These are phyloP conservation scores for Clitarchus hookeri DNA, from an alignment of 2,888 invertebrate genomes.

Conservation along the genomic window DNA sequence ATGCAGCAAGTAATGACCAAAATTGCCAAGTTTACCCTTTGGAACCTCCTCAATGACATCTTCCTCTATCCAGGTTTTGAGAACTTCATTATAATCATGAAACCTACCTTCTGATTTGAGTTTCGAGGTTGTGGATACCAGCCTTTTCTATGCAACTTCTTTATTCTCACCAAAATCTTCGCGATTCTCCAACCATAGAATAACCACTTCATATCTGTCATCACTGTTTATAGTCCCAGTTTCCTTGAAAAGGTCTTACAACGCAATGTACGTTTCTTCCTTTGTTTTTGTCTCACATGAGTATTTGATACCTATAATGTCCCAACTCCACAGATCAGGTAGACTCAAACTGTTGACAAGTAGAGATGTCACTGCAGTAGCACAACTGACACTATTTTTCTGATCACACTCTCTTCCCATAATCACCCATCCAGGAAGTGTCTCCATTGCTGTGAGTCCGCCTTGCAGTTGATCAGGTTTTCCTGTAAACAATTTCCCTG, in stretches of 20 bases:
- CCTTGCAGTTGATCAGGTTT: not conserved
- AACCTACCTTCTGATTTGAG: not conserved
- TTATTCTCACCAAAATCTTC: not conserved
- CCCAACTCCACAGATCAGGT: slow-evolving; percentile 18
- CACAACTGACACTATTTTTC: not conserved
- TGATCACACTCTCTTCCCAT: no score
- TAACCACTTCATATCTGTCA: not conserved
- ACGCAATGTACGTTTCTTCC: not conserved
- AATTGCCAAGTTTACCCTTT: not conserved
- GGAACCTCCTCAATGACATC: slow-evolving; percentile 24
- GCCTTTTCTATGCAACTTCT: slow-evolving; percentile 3
- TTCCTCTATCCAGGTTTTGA: slow-evolving; percentile 10
- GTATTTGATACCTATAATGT: not conserved
- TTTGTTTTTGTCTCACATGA: not conserved
- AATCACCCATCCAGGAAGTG: not conserved
- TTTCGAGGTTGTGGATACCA: not conserved
- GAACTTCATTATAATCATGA: not conserved
- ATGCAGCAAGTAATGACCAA: slow-evolving; percentile 43
- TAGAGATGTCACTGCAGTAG: not conserved
- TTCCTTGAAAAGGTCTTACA: slow-evolving; percentile 4
- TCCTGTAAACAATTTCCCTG: not conserved
- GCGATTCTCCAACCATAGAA: not conserved
- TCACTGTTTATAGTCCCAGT: not conserved
- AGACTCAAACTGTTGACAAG: not conserved
- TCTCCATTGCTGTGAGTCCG: not conserved